Conservation (phyloP, 2,797 vertebrate genomes). For the Dryobates pubescens region DNA sequence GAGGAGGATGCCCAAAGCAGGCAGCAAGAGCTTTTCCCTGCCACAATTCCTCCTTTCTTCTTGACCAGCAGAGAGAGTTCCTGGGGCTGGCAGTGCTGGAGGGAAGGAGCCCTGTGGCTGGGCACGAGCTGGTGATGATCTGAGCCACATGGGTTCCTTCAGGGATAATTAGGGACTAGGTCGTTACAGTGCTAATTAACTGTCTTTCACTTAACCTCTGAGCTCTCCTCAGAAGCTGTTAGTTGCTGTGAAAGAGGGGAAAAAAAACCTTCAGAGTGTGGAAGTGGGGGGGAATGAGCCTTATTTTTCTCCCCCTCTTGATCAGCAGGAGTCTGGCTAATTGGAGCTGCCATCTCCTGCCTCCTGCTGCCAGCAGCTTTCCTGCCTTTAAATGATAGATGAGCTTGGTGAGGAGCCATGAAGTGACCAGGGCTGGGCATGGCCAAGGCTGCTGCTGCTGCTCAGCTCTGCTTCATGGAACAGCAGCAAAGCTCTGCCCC, state of each 20-base stretch:
- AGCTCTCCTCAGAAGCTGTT: background rate
- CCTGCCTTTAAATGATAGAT: background rate
- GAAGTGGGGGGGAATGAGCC: constrained; percentile 2
- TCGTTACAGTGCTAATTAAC: constrained; percentile 45
- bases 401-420: background rate
- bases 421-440: background rate
- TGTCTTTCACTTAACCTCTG: constrained; percentile 20
- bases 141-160: background rate
- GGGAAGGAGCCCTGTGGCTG: background rate
- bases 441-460: background rate
- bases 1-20: background rate
- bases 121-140: background rate
- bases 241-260: constrained; percentile 22
- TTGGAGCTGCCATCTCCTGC: background rate
- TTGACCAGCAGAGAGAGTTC: background rate
- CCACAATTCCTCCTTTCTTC: background rate
- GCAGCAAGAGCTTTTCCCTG: background rate
- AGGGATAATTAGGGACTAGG: constrained; percentile 47
- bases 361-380: background rate
- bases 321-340: constrained; percentile 38
- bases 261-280: background rate
- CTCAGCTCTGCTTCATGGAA: background rate
- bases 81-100: background rate
- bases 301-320: background rate
- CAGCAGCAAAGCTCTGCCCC: accelerated